Percentiles rank a stretch among this genome's conserved stretches.
phyloP scores from a whole-genome alignment of 2,113 vertebrate species.

The Cynopterus brachyotis region DNA sequence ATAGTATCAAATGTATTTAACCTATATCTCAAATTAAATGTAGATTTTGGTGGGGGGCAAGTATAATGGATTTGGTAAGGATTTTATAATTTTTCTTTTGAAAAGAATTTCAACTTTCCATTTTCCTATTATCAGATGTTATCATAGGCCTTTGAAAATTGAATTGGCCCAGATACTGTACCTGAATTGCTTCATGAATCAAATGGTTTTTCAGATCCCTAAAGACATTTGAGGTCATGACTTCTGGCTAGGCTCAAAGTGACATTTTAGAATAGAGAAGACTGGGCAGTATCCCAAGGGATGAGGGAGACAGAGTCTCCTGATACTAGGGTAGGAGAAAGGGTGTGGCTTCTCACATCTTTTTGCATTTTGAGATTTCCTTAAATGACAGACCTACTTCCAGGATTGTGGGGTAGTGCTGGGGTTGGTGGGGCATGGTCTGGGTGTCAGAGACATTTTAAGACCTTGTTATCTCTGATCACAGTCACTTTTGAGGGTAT shows the following conservation, averaged over 20 bases:
- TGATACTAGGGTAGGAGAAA: background rate
- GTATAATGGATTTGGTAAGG: background rate
- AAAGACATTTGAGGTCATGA: background rate
- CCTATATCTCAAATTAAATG: background rate
- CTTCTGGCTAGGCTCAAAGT: background rate
- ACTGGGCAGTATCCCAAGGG: background rate
- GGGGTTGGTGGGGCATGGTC: no score
- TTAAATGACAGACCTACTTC: background rate
- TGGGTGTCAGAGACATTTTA: background rate
- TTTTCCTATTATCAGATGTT: background rate
- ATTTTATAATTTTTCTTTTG: conserved; percentile 1
- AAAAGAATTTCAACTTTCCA: background rate
- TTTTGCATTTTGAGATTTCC: background rate
- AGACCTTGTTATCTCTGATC: background rate
- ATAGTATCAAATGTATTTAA: conserved; percentile 13
- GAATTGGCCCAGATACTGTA: background rate
- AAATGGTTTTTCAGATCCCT: background rate
- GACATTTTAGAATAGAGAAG: background rate
- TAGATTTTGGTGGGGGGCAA: background rate
- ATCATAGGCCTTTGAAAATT: background rate
- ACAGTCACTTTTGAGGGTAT: background rate
- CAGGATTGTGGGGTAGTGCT: background rate
- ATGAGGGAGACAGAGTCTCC: background rate
- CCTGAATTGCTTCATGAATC: background rate
- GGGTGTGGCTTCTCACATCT: background rate